Base-by-base conservation (phyloP, 2,113 vertebrate species). In the Labeo catla region DNA sequence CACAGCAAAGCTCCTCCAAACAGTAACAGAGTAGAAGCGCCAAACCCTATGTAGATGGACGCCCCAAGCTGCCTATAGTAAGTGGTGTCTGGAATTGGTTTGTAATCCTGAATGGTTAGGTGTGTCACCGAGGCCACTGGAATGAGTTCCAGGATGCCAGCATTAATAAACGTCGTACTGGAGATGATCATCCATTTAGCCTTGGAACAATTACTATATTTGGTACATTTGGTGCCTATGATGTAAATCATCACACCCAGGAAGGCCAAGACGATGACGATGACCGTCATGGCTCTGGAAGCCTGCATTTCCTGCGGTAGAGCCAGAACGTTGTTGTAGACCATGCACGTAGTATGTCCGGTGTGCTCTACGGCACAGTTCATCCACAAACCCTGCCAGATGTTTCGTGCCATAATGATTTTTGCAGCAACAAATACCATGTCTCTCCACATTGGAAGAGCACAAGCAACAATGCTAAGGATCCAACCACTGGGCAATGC, bases 381-480 rank as follows among this genome's bases (percentile, higher is more conserved):
- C 95, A 96, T 96, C 95, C 95, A 96, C 36, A 96, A 82, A 23
- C 95, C 95, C 54, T 96, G 93, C 94, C 90, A 93, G 89, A 94
- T 94, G 84, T 57, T 68, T 89, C 95, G 95, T 5, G 95, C 91
- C 0, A 94, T 95, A 84, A 96, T 54, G 6, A 95, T 96, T 91
- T 95, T 95, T 86, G 94, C 90, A 0, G 94, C 94, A 9, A 95
- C 63, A 79, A 96, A 95, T 6, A 94, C 95, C 0, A 90, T 59
- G 83, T 94, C 93, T 83, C 0, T 93, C 95, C 95, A 96, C 94
- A 95, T 94, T 0, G 95, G 95, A 85, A 96, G 82, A 28, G 92
- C 93, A 6, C 94, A 95, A 6, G 92, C 63, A 39, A 96, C 84
- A 2, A 95, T 94, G 2, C 92, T 23, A 8, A 93, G 66, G 43